Evolutionary conservation across 2,113 vertebrate species (phyloP).

Genomic region (Ceuthmochares aereus): DNA sequence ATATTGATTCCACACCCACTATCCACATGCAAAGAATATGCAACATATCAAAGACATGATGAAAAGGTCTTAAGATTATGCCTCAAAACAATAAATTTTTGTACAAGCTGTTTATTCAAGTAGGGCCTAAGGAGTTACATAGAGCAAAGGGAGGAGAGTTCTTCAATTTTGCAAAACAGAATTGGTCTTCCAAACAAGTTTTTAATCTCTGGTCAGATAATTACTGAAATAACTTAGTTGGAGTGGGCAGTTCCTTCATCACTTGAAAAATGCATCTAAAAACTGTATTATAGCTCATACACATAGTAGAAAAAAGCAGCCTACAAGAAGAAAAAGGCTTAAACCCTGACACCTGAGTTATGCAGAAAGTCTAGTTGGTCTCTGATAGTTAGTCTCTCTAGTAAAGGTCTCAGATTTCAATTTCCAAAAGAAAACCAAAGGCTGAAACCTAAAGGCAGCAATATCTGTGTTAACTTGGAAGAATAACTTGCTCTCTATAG

Average conservation of each 20-base stretch:
- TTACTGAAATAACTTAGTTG: not conserved
- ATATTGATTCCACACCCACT: not conserved
- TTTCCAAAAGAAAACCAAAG: not conserved
- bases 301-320: not conserved
- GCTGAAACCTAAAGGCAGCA: not conserved
- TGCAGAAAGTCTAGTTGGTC: not conserved
- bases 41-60: not conserved
- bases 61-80: not conserved
- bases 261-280: not conserved
- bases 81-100: not conserved
- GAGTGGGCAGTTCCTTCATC: not conserved
- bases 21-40: not conserved
- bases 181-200: not conserved
- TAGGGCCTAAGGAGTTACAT: not conserved
- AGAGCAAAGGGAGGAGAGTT: not conserved
- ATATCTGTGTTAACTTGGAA: not conserved
- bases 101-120: not conserved
- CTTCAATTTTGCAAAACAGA: not conserved
- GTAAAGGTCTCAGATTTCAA: not conserved
- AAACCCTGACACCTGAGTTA: not conserved
- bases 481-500: too few species aligned
- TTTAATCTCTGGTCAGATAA: not conserved
- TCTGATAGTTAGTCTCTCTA: too few species aligned
- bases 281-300: not conserved
- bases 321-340: not conserved